phyloP scores from a whole-genome alignment of 2,888 invertebrate genomes.

The Minunthozetes semirufus region DNA sequence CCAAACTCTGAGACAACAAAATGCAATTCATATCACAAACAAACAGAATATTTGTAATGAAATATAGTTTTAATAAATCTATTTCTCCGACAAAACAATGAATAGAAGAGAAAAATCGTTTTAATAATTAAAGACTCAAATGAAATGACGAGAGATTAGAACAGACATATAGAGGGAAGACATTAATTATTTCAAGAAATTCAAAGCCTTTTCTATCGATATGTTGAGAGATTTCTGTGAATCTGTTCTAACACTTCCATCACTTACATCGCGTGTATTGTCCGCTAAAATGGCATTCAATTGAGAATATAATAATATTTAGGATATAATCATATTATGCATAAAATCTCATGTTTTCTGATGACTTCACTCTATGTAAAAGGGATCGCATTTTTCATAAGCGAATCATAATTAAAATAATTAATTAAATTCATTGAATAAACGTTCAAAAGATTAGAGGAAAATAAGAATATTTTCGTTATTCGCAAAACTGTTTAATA shows the following conservation, averaged over 20 bases:
- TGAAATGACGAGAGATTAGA: background rate
- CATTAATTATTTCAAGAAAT: slow-evolving; percentile 7
- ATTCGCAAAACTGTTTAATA: background rate
- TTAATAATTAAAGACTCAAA: too few species aligned
- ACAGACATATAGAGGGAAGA: slow-evolving; percentile 5
- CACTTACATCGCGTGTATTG: background rate
- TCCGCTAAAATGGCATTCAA: background rate
- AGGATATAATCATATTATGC: background rate
- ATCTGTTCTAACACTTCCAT: slow-evolving; percentile 3
- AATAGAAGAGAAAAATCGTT: too few species aligned
- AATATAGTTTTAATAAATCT: too few species aligned
- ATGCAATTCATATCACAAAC: background rate
- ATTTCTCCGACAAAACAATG: too few species aligned
- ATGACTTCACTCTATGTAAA: slow-evolving; percentile 2
- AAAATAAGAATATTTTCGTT: slow-evolving; percentile 21
- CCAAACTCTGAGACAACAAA: background rate
- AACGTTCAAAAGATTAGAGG: slow-evolving; percentile 1
- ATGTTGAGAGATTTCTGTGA: background rate
- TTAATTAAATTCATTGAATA: slow-evolving; percentile 27
- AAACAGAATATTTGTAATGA: too few species aligned
- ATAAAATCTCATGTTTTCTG: slow-evolving; percentile 21
- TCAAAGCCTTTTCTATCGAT: background rate
- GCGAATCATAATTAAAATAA: slow-evolving; percentile 22
- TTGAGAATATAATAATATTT: background rate
- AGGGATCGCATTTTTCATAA: slow-evolving; percentile 10